Base-by-base conservation (phyloP, 2,888 invertebrate species). In the Tinea pellionella region DNA sequence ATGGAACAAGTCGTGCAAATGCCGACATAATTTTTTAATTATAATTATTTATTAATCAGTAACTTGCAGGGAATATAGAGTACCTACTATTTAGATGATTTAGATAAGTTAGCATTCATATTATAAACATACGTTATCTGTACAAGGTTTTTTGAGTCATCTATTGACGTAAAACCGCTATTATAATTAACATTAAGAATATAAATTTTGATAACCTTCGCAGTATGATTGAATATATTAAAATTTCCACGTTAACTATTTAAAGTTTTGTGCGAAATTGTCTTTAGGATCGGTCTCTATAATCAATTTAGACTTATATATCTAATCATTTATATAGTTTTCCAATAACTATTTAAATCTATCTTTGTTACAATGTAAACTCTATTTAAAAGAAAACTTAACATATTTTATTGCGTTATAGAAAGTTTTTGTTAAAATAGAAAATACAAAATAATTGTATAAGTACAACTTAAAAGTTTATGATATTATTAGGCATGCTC, bases 81-180 rank as follows among this genome's bases (percentile, higher is more conserved):
- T 18, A 47, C 47, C 47, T 47, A 47, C 16, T 15, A 47, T 47
- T 42, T 42, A 47, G 47, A 47, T 47, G 47, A 24, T 24, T 3
- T 37, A 37, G 37, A 37, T 47, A 53, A 24, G 16, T 53, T 19
- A 53, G 13, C 24, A 53, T 53, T 53, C 18, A 53, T 6, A 24
- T 24, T 24, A 24, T 53, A 53, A 19, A 53, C 13, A 24, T n/a
- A 53, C 24, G 24, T 53, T 53, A 24, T 53, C 18, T 32, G 11
- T 57, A 19, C 32, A 32, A 57, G 30, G 16, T 57, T 57, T 30
- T 32, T 57, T 32, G 16, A 57, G 30, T 57, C 57, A 57, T 57
- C 15, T 29, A 57, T 57, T 57, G 57, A 57, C 57, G 57, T 32
- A 57, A 56, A 56, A 19, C 51, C 30, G 30, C 4, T n/a, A 53